Percentiles rank a stretch among this genome's conserved stretches.
These are phyloP conservation scores for Onthophagus sagittarius DNA, from an alignment of 2,888 invertebrate species.

Conservation along the genomic window DNA sequence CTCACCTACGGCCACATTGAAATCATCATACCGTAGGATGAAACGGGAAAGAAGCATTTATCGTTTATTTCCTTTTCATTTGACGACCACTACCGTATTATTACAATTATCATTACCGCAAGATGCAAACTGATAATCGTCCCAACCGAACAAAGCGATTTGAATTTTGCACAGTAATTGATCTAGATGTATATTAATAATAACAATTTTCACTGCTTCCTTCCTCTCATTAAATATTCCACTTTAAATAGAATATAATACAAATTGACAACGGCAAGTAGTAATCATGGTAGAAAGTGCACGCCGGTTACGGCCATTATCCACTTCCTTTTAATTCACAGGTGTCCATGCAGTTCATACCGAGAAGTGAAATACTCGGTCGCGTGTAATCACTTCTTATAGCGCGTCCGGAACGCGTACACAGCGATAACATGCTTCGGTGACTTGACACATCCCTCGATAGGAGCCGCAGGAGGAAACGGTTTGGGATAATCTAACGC, in stretches of 20 bases:
- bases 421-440: slow-evolving; percentile 29
- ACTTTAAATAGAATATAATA: background rate
- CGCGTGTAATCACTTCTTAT: background rate
- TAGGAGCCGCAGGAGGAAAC: slow-evolving; percentile 34
- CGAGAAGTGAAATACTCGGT: background rate
- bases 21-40: background rate
- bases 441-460: slow-evolving; percentile 26
- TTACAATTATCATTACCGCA: background rate
- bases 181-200: background rate
- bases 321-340: background rate
- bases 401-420: background rate
- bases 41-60: background rate
- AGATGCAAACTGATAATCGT: background rate
- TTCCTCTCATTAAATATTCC: background rate
- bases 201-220: background rate
- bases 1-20: background rate
- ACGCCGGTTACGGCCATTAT: background rate
- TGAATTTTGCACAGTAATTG: background rate
- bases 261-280: background rate
- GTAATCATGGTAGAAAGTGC: background rate
- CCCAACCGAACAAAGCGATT: background rate
- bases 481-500: slow-evolving; percentile 41
- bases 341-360: background rate
- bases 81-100: background rate
- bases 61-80: background rate